Percentiles rank a stretch among this genome's conserved stretches.
Conservation (phyloP, 2,797 vertebrate species). For the Brachyrhaphis roseni region DNA sequence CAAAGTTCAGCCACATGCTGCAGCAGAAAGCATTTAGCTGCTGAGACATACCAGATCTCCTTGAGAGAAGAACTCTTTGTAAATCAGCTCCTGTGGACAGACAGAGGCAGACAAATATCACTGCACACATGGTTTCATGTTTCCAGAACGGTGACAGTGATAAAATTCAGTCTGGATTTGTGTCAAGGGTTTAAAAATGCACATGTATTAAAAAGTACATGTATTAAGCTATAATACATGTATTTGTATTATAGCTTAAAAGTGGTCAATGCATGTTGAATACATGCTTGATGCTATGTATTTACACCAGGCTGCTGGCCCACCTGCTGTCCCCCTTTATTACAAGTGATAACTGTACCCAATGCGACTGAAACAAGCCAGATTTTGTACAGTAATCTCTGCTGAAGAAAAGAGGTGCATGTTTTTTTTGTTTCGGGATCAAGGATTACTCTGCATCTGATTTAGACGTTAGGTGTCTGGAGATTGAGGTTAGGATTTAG, state of each 20-base stretch:
- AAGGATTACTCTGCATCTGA: conserved; percentile 51
- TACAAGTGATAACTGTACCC: conserved; percentile 5
- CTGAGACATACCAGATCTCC: conserved; percentile 93
- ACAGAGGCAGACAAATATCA: conserved; percentile 37
- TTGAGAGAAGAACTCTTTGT: conserved; percentile 99
- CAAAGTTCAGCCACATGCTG: conserved; percentile 15
- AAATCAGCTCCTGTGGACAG: conserved; percentile 92
- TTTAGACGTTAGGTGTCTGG: conserved; percentile 48
- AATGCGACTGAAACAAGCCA: conserved; percentile 12
- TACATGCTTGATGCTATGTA: neutral
- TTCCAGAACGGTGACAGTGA: neutral
- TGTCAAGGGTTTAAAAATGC: neutral
- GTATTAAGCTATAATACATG: too few relatives aligned
- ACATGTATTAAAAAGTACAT: too few relatives aligned
- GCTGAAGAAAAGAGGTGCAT: conserved; percentile 26
- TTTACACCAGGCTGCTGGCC: neutral
- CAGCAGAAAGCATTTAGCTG: conserved; percentile 33
- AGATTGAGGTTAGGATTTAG: conserved; percentile 63
- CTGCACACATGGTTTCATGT: conserved; percentile 8
- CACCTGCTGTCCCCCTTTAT: neutral
- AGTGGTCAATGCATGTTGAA: neutral
- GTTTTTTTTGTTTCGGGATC: conserved; percentile 14
- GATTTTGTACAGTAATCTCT: conserved; percentile 2
- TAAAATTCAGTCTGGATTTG: neutral
- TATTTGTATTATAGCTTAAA: neutral